Percentiles rank a stretch among this genome's conserved stretches.
These are phyloP conservation scores for Lamellibrachia columna DNA, from an alignment of 2,888 invertebrate genomes.

Conservation along the genomic window DNA sequence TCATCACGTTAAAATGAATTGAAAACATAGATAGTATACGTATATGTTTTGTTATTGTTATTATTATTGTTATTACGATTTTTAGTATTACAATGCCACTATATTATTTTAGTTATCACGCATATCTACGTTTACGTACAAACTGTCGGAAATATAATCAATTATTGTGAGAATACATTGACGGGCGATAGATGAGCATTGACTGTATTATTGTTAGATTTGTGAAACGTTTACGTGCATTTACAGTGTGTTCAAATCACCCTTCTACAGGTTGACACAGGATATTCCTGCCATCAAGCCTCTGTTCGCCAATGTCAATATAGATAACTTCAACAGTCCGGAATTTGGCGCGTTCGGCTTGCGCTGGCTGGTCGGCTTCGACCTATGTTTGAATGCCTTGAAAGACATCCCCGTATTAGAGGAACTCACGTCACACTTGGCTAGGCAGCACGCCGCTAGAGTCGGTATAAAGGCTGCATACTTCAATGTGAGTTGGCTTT, in stretches of 20 bases:
- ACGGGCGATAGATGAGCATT: no score
- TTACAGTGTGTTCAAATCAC: not conserved
- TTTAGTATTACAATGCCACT: no score
- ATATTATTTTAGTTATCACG: no score
- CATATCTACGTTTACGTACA: no score
- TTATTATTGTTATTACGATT: no score
- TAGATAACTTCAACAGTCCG: not conserved
- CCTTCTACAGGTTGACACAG: not conserved
- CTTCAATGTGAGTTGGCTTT: not conserved
- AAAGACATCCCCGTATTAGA: not conserved
- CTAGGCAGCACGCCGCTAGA: not conserved
- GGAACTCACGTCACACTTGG: not conserved
- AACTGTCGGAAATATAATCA: no score
- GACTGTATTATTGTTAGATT: no score
- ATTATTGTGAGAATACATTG: no score
- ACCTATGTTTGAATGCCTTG: not conserved
- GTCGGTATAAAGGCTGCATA: not conserved
- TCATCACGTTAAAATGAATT: no score
- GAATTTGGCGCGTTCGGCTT: not conserved
- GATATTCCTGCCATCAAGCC: not conserved
- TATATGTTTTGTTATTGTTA: no score
- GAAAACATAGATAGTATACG: no score
- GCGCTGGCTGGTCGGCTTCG: not conserved
- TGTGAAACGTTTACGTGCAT: no score
- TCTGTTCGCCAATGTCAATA: not conserved